These are phyloP conservation scores for Rallus limicola DNA, from an alignment of 2,113 vertebrate species.

Conservation along the genomic window DNA sequence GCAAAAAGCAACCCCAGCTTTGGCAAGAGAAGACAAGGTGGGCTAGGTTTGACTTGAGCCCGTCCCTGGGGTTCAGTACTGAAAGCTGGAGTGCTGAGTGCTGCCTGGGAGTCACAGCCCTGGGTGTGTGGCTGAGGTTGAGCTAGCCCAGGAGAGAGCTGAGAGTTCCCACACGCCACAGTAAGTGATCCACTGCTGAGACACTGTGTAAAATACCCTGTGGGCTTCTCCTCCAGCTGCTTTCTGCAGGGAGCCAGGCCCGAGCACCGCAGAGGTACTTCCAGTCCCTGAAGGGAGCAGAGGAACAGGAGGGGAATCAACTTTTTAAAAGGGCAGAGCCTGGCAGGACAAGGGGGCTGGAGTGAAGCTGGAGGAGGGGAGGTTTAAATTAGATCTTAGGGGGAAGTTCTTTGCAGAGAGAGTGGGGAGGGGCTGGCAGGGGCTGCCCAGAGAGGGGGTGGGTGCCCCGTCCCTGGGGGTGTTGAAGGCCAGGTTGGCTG, in stretches of 20 bases:
- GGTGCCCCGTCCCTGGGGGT: no score
- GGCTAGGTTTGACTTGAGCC: neutral
- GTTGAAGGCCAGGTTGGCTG: no score
- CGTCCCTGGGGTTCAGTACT: neutral
- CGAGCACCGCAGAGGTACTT: neutral
- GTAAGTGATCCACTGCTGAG: neutral
- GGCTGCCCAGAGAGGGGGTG: no score
- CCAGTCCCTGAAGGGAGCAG: no score
- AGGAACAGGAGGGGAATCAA: no score
- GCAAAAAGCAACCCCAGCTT: neutral
- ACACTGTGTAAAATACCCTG: neutral
- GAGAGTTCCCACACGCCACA: accelerated
- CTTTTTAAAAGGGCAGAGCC: no score
- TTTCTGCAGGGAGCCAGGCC: neutral
- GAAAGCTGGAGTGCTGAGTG: accelerated
- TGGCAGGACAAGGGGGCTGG: no score
- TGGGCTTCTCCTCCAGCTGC: neutral
- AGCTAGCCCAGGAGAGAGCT: neutral
- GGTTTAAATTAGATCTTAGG: no score
- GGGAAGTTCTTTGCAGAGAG: no score
- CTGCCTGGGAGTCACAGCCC: neutral
- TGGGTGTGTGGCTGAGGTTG: neutral
- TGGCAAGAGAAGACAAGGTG: no score
- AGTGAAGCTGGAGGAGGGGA: no score
- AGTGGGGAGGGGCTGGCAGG: no score